These are phyloP conservation scores for Coelinius sp. DNA, from an alignment of 2,888 invertebrate species.

Conservation along the genomic window DNA sequence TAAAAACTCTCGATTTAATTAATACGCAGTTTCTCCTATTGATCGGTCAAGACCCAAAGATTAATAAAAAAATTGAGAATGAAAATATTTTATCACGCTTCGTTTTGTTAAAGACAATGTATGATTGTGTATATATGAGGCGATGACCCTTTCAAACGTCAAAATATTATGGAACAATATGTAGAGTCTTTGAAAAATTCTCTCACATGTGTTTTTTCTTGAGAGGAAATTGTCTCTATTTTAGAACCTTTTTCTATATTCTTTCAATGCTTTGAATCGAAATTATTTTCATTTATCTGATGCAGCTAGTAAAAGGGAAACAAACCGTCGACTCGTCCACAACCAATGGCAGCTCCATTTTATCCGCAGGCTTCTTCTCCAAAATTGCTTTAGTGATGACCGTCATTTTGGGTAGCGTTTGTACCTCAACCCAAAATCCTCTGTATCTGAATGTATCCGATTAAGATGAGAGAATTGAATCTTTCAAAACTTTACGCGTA, in stretches of 20 bases:
- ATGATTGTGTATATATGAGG: background rate
- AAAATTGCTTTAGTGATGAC: conserved; percentile 83
- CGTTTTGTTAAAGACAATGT: background rate
- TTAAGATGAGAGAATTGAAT: background rate
- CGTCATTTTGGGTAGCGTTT: conserved; percentile 76
- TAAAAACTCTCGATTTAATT: background rate
- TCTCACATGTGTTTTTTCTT: background rate
- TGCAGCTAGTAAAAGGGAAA: conserved; percentile 38
- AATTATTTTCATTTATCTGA: background rate
- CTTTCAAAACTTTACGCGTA: background rate
- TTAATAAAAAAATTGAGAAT: background rate
- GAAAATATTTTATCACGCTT: too few species aligned
- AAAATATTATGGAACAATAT: conserved; percentile 6
- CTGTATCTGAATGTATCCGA: background rate
- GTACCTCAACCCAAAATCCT: background rate
- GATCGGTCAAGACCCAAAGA: background rate
- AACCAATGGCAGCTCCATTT: conserved; percentile 78
- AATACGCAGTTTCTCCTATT: background rate
- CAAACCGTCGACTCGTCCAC: conserved; percentile 65
- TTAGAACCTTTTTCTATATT: too few species aligned
- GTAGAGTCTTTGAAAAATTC: background rate
- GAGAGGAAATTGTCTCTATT: too few species aligned
- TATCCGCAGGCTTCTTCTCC: conserved; percentile 79
- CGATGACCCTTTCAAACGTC: background rate
- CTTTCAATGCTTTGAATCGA: background rate